These are phyloP conservation scores for Polymixis flavicincta DNA, from an alignment of 2,888 invertebrate species.

Conservation along the genomic window DNA sequence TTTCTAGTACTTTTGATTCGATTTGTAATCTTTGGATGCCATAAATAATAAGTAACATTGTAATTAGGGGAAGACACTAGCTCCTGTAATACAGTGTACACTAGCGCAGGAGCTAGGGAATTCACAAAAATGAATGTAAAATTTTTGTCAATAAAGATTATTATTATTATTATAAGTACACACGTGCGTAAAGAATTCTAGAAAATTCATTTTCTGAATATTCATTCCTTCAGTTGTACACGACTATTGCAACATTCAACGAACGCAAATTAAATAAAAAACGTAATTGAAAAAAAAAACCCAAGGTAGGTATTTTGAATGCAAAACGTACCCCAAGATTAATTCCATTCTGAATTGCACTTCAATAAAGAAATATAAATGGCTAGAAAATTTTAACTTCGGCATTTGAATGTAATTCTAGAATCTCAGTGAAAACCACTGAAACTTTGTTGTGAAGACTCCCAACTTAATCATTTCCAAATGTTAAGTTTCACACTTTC, in stretches of 20 bases:
- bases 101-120: too few relatives aligned
- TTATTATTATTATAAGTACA: too few relatives aligned
- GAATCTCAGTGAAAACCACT: constrained; percentile 24
- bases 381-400: constrained; percentile 39
- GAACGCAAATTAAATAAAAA: constrained; percentile 23
- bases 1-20: too few relatives aligned
- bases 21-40: too few relatives aligned
- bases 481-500: constrained; percentile 54
- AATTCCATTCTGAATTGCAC: constrained; percentile 31
- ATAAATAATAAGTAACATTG: too few relatives aligned
- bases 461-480: constrained; percentile 54
- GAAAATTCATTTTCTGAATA: constrained; percentile 15
- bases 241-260: constrained; percentile 1
- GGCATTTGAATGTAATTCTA: constrained; percentile 38
- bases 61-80: too few relatives aligned
- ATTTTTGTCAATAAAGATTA: too few relatives aligned
- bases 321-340: constrained; percentile 27
- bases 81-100: too few relatives aligned
- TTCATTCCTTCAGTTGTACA: neutral
- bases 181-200: neutral
- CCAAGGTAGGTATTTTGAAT: constrained; percentile 12
- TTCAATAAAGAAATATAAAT: constrained; percentile 32
- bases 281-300: constrained; percentile 30
- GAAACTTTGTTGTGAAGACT: constrained; percentile 46
- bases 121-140: too few relatives aligned